Evolutionary conservation across 1,140 invertebrate genomes (phyloP), one percentile per base, ranked within the genome.

Genomic region (Pygmarrhopalites habei): DNA sequence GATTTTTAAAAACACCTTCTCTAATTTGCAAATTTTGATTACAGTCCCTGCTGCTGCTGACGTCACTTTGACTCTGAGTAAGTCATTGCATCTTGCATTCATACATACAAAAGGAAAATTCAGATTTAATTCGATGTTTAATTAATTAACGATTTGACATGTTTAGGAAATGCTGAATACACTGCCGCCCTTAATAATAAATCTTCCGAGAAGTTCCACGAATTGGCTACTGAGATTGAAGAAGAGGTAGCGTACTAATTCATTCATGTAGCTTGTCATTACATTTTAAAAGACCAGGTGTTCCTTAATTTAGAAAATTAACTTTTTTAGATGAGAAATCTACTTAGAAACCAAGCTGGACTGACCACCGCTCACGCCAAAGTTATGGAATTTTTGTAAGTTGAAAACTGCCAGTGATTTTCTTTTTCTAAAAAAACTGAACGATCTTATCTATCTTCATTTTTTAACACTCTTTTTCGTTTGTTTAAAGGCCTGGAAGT

Each of bases 131-230:
- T n/a, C n/a, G n/a, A n/a, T n/a, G n/a, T n/a, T n/a, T n/a, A n/a
- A n/a, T n/a, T n/a, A n/a, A n/a, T n/a, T n/a, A n/a, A n/a, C n/a
- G n/a, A n/a, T n/a, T n/a, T n/a, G n/a, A n/a, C n/a, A n/a, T n/a
- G n/a, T n/a, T n/a, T n/a, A n/a, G 82, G 85, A 61, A 83, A 86
- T 71, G 77, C 84, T 58, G 75, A 81, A 44, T 88, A 82, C 74
- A 76, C 78, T 21, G 73, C 79, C 2, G 80, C 79, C 14, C 76
- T 88, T 15, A 71, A 75, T 35, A 77, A 86, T 71, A 75, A 76
- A 14, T 82, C 83, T 32, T 85, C 83, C 29, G 72, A 78, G 47
- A 79, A 83, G 68, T 87, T 82, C 70, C 79, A 79, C 72, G 75
- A 81, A 62, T 75, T 88, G 30, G 79, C 80, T 2, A 60, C 66